These are phyloP conservation scores for Erythrolamprus reginae DNA, from an alignment of 2,113 vertebrate genomes.

Conservation along the genomic window DNA sequence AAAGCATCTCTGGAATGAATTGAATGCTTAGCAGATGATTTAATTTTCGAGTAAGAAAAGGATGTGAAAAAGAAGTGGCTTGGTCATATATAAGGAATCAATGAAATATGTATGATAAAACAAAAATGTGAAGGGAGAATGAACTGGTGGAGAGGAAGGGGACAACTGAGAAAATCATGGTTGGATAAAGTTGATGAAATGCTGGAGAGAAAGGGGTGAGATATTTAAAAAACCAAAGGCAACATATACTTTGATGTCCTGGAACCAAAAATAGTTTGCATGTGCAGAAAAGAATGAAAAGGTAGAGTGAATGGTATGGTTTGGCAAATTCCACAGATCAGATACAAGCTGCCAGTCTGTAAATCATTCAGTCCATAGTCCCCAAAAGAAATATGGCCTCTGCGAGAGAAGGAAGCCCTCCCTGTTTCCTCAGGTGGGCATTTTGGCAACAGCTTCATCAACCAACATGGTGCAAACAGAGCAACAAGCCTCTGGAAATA, in stretches of 20 bases:
- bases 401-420: not conserved
- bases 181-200: not conserved
- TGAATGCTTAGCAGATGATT: not conserved
- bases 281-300: not conserved
- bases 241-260: not conserved
- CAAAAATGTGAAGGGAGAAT: not conserved
- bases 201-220: not conserved
- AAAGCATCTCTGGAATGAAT: not conserved
- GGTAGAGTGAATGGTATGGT: not conserved
- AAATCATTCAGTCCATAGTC: not conserved
- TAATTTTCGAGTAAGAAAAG: not conserved
- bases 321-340: not conserved
- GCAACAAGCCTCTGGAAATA: not conserved
- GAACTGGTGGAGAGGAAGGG: not conserved
- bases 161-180: not conserved
- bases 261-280: not conserved
- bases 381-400: not conserved
- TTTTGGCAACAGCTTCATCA: not conserved
- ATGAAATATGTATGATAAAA: not conserved
- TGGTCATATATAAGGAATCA: not conserved
- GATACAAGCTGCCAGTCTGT: not conserved
- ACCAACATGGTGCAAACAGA: not conserved
- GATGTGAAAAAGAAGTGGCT: not conserved
- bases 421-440: not conserved
- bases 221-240: not conserved